Percentiles rank a stretch among this genome's conserved stretches.
Conservation (phyloP, 2,888 invertebrate species). For the Rhingia rostrata region DNA sequence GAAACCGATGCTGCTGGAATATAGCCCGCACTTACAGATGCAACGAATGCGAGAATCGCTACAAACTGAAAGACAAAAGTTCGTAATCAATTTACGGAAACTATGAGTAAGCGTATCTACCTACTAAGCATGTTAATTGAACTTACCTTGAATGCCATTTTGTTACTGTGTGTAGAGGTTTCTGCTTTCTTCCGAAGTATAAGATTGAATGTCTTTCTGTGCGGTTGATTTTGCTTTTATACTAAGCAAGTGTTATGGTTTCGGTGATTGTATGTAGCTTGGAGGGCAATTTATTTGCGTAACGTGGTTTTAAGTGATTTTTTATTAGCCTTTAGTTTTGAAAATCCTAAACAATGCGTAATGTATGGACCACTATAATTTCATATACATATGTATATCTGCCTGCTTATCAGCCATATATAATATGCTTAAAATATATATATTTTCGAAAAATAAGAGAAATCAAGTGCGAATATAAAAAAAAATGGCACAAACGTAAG, state of each 20-base stretch:
- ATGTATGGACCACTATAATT: conserved; percentile 39
- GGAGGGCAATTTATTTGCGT: conserved; percentile 56
- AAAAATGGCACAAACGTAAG: too few relatives aligned
- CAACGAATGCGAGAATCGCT: conserved; percentile 78
- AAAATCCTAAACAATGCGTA: conserved; percentile 35
- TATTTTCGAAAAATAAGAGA: too few relatives aligned
- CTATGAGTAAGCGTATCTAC: too few relatives aligned
- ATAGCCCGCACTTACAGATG: conserved; percentile 78
- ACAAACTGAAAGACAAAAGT: conserved; percentile 75
- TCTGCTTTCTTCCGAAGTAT: conserved; percentile 60
- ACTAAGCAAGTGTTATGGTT: conserved; percentile 34
- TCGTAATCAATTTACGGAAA: not conserved
- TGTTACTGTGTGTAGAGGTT: conserved; percentile 13
- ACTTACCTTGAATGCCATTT: conserved; percentile 64
- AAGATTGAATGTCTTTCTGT: conserved; percentile 57
- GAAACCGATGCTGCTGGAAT: conserved; percentile 77
- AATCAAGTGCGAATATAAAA: too few relatives aligned
- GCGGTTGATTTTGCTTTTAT: conserved; percentile 58
- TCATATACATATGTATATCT: not conserved
- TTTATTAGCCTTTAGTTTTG: conserved; percentile 27
- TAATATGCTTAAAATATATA: too few relatives aligned
- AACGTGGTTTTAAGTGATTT: conserved; percentile 39
- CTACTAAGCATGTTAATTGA: conserved; percentile 16
- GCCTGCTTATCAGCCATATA: too few relatives aligned
- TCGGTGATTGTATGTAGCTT: conserved; percentile 24